Conservation (phyloP, 2,888 invertebrate genomes). For the Hyposoter dolosus region DNA sequence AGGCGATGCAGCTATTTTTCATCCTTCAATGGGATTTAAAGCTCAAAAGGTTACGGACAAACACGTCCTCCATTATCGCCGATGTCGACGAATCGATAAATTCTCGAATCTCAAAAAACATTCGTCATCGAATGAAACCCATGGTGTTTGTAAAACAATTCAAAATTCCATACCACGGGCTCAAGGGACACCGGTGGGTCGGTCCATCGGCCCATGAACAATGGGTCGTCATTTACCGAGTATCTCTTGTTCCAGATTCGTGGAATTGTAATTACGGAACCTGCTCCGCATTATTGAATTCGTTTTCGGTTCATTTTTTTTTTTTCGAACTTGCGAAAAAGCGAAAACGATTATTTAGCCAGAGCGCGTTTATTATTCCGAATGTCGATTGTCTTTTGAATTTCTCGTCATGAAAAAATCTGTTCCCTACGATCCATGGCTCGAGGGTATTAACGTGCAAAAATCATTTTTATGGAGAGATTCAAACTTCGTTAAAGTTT, state of each 20-base stretch:
- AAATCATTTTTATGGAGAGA: neutral
- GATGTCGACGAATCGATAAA: conserved; percentile 19
- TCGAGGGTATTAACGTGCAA: neutral
- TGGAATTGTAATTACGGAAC: neutral
- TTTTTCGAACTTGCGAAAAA: neutral
- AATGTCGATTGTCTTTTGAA: neutral
- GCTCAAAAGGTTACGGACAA: conserved; percentile 17
- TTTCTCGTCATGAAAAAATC: neutral
- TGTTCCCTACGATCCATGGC: neutral
- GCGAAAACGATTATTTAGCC: neutral
- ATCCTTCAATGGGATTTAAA: conserved; percentile 36
- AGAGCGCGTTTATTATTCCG: neutral
- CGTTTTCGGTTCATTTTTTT: neutral
- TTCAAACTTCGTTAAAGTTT: conserved; percentile 19
- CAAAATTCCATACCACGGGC: neutral
- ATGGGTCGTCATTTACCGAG: neutral
- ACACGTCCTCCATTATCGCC: neutral
- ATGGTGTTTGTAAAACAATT: conserved; percentile 18
- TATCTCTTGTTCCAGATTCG: neutral
- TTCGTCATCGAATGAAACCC: conserved; percentile 18
- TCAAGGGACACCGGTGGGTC: neutral
- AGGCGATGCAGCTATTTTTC: conserved; percentile 19
- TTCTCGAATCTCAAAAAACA: conserved; percentile 29
- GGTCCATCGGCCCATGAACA: neutral
- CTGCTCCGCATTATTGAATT: neutral